These are phyloP conservation scores for Parotia lawesii DNA, from an alignment of 2,113 vertebrate species.

Conservation along the genomic window DNA sequence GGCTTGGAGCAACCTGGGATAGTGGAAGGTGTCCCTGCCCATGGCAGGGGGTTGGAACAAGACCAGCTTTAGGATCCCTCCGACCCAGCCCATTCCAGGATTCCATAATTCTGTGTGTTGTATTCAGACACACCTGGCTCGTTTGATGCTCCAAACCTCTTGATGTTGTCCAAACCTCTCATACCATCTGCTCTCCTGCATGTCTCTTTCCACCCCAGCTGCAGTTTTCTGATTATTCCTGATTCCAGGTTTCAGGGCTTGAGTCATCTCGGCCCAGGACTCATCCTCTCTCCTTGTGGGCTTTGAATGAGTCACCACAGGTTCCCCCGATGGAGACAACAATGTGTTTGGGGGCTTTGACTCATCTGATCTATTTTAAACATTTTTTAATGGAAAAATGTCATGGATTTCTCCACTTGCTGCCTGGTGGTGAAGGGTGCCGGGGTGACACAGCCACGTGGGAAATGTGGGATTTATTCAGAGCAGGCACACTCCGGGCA, in stretches of 20 bases:
- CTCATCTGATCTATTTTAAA: not conserved
- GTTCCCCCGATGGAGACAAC: not conserved
- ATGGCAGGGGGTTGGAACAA: not conserved
- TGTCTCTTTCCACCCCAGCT: not conserved
- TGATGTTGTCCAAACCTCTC: accelerated
- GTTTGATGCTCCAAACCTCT: accelerated
- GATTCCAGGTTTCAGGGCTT: not conserved
- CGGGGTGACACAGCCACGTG: accelerated
- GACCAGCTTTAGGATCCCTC: not conserved
- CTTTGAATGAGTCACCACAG: not conserved
- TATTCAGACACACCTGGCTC: accelerated
- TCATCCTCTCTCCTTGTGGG: not conserved
- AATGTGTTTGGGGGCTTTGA: not conserved
- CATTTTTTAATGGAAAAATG: not conserved
- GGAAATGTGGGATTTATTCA: not conserved
- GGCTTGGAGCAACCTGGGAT: not conserved
- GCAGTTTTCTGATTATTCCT: not conserved
- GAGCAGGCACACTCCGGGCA: not conserved
- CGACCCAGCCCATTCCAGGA: not conserved
- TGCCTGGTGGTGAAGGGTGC: not conserved
- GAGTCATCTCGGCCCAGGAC: not conserved
- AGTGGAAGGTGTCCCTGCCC: not conserved
- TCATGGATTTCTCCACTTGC: not conserved
- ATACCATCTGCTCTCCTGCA: accelerated
- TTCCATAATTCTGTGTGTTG: not conserved